These are phyloP conservation scores for Leucoraja ocellata DNA, from an alignment of 2,797 vertebrate genomes.

Conservation along the genomic window DNA sequence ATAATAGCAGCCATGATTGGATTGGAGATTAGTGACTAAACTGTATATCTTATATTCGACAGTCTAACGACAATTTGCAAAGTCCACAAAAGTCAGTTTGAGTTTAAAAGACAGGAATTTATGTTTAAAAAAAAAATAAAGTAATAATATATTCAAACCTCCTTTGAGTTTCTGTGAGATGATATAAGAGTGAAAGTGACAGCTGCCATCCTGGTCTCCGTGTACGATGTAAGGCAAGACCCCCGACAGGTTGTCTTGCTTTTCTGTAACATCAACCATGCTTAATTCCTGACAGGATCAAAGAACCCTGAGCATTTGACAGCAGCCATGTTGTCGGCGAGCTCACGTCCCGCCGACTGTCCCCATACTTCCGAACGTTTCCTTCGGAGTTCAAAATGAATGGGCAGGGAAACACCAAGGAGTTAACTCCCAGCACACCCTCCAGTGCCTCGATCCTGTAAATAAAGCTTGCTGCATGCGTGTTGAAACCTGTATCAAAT, in stretches of 20 bases:
- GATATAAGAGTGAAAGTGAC: neutral
- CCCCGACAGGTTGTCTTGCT: neutral
- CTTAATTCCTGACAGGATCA: neutral
- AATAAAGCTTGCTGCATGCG: neutral
- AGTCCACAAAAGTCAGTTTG: neutral
- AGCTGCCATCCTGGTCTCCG: conserved; percentile 11
- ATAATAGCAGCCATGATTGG: conserved; percentile 2
- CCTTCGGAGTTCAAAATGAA: neutral
- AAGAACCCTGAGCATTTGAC: neutral
- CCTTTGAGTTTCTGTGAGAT: conserved; percentile 1
- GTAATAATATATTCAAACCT: conserved; percentile 15
- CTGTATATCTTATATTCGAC: no score
- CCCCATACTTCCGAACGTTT: conserved; percentile 5
- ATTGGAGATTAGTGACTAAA: neutral
- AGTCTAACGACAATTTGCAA: neutral
- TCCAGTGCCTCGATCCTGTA: neutral
- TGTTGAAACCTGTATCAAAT: conserved; percentile 21
- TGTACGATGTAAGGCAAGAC: neutral
- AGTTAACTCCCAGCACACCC: neutral
- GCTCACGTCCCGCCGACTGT: neutral
- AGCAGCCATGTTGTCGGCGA: no score
- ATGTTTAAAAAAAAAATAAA: neutral
- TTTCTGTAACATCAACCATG: neutral
- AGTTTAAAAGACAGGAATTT: neutral
- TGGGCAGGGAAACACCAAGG: neutral